Evolutionary conservation across 1,140 invertebrate genomes (phyloP), one percentile per base, ranked within the genome.

Genomic region (Coptotermes formosanus): DNA sequence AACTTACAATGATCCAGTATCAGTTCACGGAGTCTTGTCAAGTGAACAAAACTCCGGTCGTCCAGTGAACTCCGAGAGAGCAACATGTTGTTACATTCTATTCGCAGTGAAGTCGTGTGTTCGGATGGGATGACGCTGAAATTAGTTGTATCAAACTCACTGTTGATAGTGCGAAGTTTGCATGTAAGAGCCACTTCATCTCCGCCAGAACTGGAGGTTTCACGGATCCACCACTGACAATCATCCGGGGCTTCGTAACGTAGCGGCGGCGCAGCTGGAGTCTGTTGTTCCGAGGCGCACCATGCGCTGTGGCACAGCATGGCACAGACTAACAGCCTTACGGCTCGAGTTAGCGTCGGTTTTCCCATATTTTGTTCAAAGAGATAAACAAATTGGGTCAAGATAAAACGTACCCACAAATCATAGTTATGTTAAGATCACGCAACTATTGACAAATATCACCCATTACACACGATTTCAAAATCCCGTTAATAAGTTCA

Each of bases 1-100:
- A 98, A 91, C 91, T 97, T 97, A 92, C 97, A 98, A 89, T 96
- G 94, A 90, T 96, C 95, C 88, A 98, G 93, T 88, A 95, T 93
- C 86, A 98, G 92, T 89, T 96, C 95, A 88, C 94, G 93, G 82
- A 98, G 92, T 87, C 95, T 94, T 84, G 94, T 93, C 87, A 98
- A 91, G 91, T 97, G 96, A 21, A 94, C 92, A 88, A 98, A 96
- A 89, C 95, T 95, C 83, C 94, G 93, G 85, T 96, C 94, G 89
- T 97, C 94, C 88, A 96, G 91, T 81, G 94, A 93, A 89, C 94
- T 95, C 88, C 94, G 93, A 84, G 95, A 94, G 92, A 95, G 94
- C 86, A 96, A 93, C 86, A 94, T 93, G 88, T 95, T 93, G 88
- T 95, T 95, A 90, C 97, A 97, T 87, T 95, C 93, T 84, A 97